Evolutionary conservation across 2,888 invertebrate genomes (phyloP).

Genomic region (Glyphotaelius pellucidus): DNA sequence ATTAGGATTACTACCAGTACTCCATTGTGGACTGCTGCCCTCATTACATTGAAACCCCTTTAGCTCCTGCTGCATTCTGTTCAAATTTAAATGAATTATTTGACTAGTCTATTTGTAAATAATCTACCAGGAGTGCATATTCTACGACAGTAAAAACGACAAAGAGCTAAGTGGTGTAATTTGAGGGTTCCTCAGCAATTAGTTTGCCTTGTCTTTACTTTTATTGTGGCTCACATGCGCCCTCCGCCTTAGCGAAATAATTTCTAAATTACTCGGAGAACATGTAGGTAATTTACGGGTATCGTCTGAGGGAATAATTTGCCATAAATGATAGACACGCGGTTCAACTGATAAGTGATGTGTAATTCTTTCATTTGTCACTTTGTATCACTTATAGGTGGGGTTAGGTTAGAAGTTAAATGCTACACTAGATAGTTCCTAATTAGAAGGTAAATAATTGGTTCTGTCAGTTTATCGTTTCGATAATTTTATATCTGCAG

Average conservation of each 20-base stretch:
- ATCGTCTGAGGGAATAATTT: neutral
- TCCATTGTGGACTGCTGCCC: neutral
- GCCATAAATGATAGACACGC: neutral
- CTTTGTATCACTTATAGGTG: neutral
- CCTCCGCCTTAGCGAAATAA: neutral
- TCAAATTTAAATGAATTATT: neutral
- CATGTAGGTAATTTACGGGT: neutral
- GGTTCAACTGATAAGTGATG: neutral
- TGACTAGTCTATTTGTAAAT: neutral
- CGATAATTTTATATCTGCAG: too few relatives aligned
- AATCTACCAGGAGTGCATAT: neutral
- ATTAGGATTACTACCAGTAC: neutral
- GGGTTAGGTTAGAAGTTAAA: neutral
- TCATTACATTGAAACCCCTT: neutral
- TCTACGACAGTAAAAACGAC: neutral
- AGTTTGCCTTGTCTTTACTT: neutral
- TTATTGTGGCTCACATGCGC: neutral
- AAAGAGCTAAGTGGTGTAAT: neutral
- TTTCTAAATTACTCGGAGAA: neutral
- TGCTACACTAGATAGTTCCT: neutral
- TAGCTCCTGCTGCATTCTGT: neutral
- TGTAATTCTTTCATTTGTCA: neutral
- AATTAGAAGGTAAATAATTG: neutral
- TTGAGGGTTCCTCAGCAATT: neutral
- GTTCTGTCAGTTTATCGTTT: too few relatives aligned